Percentiles rank a stretch among this genome's conserved stretches.
Evolutionary conservation across 2,888 invertebrate genomes (phyloP).

Genomic region (Opisthograptis luteolata): DNA sequence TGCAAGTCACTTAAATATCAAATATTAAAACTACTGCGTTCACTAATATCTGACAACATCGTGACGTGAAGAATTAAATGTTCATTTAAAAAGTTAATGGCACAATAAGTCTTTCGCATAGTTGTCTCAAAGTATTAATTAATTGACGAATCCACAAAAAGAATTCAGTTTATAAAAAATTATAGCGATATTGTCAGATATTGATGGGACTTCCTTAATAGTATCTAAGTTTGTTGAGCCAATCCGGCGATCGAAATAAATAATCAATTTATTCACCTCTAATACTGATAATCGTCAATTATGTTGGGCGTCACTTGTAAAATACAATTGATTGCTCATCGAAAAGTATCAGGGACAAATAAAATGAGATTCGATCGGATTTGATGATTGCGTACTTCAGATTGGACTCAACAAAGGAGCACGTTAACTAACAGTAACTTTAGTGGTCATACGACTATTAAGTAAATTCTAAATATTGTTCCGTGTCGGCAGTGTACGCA

Average conservation of each 20-base stretch:
- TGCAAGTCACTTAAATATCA: slow-evolving; percentile 28
- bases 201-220: slow-evolving; percentile 25
- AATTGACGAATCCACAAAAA: slow-evolving; percentile 17
- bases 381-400: slow-evolving; percentile 12
- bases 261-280: not conserved
- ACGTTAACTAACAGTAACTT: slow-evolving; percentile 28
- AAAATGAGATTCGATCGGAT: slow-evolving; percentile 14
- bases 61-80: slow-evolving; percentile 11
- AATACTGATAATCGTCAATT: not conserved
- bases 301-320: too few relatives aligned
- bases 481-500: slow-evolving; percentile 55
- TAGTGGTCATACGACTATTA: slow-evolving; percentile 35
- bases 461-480: slow-evolving; percentile 32
- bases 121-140: slow-evolving; percentile 19
- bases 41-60: slow-evolving; percentile 30
- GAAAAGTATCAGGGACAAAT: slow-evolving; percentile 12
- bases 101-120: slow-evolving; percentile 32
- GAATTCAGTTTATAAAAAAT: slow-evolving; percentile 10
- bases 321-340: too few relatives aligned
- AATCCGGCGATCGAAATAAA: slow-evolving; percentile 15
- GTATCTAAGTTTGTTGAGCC: slow-evolving; percentile 28
- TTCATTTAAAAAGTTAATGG: slow-evolving; percentile 29
- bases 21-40: slow-evolving; percentile 31
- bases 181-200: slow-evolving; percentile 25
- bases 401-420: slow-evolving; percentile 21